Evolutionary conservation across 2,797 vertebrate species (phyloP).

Genomic region (Alca torda): DNA sequence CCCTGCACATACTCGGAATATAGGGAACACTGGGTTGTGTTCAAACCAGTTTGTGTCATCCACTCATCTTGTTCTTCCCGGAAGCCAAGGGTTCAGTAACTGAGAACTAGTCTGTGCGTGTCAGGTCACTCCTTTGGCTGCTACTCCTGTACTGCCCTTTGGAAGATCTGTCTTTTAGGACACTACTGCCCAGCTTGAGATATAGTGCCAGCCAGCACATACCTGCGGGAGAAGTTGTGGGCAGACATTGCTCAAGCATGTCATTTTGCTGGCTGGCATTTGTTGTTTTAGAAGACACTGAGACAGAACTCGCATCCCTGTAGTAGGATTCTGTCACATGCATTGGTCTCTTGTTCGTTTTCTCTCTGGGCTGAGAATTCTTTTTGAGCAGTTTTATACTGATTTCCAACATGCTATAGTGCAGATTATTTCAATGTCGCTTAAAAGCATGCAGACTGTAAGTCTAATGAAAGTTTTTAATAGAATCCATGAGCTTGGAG

Average conservation of each 20-base stretch:
- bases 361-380: neutral
- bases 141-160: neutral
- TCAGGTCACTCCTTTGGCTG: neutral
- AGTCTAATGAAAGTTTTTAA: neutral
- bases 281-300: neutral
- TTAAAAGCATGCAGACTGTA: neutral
- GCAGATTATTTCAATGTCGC: neutral
- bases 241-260: neutral
- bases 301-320: neutral
- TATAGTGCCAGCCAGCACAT: neutral
- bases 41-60: conserved; percentile 11
- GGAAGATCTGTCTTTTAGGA: neutral
- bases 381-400: neutral
- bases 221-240: neutral
- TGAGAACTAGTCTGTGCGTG: neutral
- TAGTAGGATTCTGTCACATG: neutral
- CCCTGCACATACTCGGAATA: neutral
- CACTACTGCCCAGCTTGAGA: neutral
- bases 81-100: neutral
- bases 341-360: neutral
- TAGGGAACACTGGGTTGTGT: neutral
- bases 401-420: neutral
- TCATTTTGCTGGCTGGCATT: neutral
- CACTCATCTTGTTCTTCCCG: neutral
- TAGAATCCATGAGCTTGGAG: neutral